A percentile compares a stretch with the other conserved stretches of the same genome.
Evolutionary conservation across 2,888 invertebrate species (phyloP).

Genomic region (Dryocosmus kuriphilus): DNA sequence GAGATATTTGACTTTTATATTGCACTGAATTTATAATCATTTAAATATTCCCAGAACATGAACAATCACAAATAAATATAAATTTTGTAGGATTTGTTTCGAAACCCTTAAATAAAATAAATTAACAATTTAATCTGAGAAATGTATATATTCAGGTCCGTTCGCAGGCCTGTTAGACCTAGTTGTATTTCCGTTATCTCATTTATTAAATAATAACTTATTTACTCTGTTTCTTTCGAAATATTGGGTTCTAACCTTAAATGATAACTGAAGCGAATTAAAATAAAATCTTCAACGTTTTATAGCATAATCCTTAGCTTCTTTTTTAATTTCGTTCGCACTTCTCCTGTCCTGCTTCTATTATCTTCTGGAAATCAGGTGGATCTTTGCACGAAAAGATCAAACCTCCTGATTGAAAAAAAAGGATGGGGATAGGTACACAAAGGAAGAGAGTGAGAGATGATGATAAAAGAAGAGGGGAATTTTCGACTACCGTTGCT

Average conservation of each 20-base stretch:
- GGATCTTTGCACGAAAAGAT: conserved; percentile 70
- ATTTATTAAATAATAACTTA: neutral
- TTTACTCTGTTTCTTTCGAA: no score
- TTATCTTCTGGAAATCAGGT: conserved; percentile 70
- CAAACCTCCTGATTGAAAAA: conserved; percentile 55
- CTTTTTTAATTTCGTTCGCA: neutral
- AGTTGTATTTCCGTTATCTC: neutral
- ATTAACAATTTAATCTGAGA: no score
- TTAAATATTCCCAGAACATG: no score
- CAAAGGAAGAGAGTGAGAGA: conserved; percentile 37
- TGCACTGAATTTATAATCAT: no score
- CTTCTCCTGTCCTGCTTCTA: conserved; percentile 46
- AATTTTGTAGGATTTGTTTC: no score
- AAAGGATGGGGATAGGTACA: conserved; percentile 46
- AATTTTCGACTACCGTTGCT: conserved; percentile 63
- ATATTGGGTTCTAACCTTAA: no score
- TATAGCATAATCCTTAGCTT: neutral
- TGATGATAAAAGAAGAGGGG: conserved; percentile 39
- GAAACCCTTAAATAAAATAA: no score
- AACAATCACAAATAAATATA: no score
- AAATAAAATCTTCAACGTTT: neutral
- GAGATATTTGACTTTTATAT: no score
- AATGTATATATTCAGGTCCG: no score
- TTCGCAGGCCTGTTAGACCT: neutral
- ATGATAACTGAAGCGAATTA: no score